These are phyloP conservation scores for Pollimyrus isidori DNA, from an alignment of 2,113 vertebrate species.

Conservation along the genomic window DNA sequence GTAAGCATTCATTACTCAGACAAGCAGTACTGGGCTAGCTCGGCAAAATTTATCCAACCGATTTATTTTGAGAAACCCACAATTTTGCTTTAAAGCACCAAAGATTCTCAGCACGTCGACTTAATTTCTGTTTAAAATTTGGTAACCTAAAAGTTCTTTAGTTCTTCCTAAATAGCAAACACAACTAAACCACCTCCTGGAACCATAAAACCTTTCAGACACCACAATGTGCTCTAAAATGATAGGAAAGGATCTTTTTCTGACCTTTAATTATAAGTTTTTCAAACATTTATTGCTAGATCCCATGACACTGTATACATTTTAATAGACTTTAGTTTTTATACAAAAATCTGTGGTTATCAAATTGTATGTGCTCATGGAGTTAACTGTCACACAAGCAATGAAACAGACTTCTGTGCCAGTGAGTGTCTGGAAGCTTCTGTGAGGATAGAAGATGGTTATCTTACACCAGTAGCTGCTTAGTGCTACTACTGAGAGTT, in stretches of 20 bases:
- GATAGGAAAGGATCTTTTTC: not conserved
- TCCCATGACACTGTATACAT: constrained; percentile 12
- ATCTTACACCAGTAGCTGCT: not conserved
- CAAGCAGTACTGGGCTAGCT: not conserved
- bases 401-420: not conserved
- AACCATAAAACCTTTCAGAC: not conserved
- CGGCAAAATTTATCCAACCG: not conserved
- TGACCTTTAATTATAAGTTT: constrained; percentile 8
- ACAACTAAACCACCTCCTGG: not conserved
- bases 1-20: not conserved
- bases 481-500: not conserved
- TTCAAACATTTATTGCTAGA: not conserved
- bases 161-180: constrained; percentile 5
- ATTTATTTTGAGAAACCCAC: constrained; percentile 1
- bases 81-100: constrained; percentile 5
- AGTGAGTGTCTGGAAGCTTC: not conserved
- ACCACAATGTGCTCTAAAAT: constrained; percentile 10
- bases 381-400: not conserved
- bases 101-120: not conserved
- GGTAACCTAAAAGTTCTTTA: not conserved
- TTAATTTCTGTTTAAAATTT: not conserved
- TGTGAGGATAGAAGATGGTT: not conserved
- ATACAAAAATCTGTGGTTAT: constrained; percentile 10
- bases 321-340: constrained; percentile 11
- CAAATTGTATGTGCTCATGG: not conserved